phyloP scores from a whole-genome alignment of 2,888 invertebrate genomes.

The Sinopyrophorus schimmeli region DNA sequence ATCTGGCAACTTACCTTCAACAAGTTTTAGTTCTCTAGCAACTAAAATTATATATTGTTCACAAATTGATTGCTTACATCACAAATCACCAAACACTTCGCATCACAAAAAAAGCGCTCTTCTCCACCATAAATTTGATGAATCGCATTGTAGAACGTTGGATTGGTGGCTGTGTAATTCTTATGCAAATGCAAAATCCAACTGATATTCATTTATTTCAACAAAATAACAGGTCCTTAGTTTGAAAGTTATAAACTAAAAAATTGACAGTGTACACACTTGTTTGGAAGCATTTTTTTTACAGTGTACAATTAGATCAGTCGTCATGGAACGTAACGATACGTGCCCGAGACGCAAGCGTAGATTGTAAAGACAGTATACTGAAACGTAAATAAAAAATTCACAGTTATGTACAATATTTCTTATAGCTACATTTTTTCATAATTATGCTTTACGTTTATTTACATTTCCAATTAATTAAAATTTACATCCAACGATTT shows the following conservation, averaged over 20 bases:
- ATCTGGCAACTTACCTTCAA: too few relatives aligned
- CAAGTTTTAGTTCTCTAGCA: too few relatives aligned
- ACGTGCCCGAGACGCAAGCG: constrained; percentile 42
- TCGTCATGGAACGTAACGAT: constrained; percentile 42
- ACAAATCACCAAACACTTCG: too few relatives aligned
- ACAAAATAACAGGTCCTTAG: constrained; percentile 55
- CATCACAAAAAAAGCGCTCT: too few relatives aligned
- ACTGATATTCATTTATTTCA: constrained; percentile 56
- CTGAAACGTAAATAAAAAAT: constrained; percentile 49
- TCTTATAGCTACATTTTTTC: constrained; percentile 28
- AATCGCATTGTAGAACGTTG: too few relatives aligned
- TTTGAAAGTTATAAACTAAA: constrained; percentile 54
- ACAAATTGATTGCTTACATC: too few relatives aligned
- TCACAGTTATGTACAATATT: constrained; percentile 52
- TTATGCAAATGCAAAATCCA: constrained; percentile 38
- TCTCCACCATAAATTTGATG: too few relatives aligned
- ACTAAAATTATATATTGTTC: too few relatives aligned
- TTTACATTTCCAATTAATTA: constrained; percentile 34
- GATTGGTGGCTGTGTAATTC: too few relatives aligned
- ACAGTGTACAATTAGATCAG: constrained; percentile 53
- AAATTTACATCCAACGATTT: constrained; percentile 28
- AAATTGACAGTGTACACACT: constrained; percentile 53
- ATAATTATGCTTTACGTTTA: constrained; percentile 30
- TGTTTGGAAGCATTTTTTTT: constrained; percentile 52
- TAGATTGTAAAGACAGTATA: constrained; percentile 48